phyloP scores from a whole-genome alignment of 2,888 invertebrate species.

The Amphipyra tragopoginis region DNA sequence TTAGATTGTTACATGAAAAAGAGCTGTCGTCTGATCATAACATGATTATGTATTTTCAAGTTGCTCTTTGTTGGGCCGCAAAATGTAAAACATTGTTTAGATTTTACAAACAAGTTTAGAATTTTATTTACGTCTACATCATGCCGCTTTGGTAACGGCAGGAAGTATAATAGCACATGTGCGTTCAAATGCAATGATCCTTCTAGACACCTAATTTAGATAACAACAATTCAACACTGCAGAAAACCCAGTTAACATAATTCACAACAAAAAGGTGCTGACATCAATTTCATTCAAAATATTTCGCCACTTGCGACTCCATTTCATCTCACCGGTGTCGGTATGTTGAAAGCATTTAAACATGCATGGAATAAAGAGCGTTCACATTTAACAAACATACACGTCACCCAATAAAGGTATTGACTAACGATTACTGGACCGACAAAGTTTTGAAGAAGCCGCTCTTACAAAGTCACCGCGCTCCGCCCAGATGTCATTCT shows the following conservation, averaged over 20 bases:
- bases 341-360: conserved; percentile 58
- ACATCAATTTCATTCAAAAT: conserved; percentile 53
- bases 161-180: too few species aligned
- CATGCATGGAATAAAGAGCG: conserved; percentile 59
- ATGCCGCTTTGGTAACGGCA: too few species aligned
- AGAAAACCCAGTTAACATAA: conserved; percentile 24
- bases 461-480: conserved; percentile 67
- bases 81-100: too few species aligned
- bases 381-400: conserved; percentile 66
- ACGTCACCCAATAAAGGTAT: conserved; percentile 63
- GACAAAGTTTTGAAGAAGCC: conserved; percentile 64
- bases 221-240: conserved; percentile 1
- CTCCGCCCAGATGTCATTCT: conserved; percentile 67
- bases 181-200: not conserved
- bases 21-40: too few species aligned
- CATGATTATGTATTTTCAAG: too few species aligned
- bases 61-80: too few species aligned
- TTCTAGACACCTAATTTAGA: conserved; percentile 11
- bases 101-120: too few species aligned
- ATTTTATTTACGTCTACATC: too few species aligned
- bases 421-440: conserved; percentile 59
- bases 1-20: too few species aligned
- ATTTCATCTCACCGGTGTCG: conserved; percentile 52
- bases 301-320: conserved; percentile 47
- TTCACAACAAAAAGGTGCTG: conserved; percentile 26